Evolutionary conservation across 2,797 vertebrate species (phyloP).

Genomic region (Xerus rutilus): DNA sequence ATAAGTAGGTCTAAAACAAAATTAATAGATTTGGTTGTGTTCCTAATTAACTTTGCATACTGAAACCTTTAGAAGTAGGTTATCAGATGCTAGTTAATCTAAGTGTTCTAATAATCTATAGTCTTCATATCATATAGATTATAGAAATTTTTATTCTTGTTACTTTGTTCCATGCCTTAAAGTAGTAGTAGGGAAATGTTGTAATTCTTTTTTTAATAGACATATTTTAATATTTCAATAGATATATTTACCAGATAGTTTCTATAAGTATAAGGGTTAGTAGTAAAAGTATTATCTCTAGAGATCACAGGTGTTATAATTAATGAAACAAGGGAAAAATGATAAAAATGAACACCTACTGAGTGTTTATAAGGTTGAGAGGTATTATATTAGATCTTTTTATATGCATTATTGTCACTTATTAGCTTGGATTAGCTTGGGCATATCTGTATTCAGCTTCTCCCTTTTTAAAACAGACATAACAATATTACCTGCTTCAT

Average conservation of each 20-base stretch:
- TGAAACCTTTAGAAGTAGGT: not conserved
- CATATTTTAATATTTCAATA: not conserved
- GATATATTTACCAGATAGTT: not conserved
- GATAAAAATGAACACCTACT: conserved; percentile 10
- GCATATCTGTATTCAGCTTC: conserved; percentile 8
- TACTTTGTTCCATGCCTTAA: not conserved
- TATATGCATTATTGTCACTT: conserved; percentile 22
- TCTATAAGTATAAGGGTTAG: not conserved
- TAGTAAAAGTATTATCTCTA: not conserved
- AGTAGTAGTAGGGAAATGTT: not conserved
- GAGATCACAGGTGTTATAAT: not conserved
- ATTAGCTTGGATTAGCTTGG: conserved; percentile 1
- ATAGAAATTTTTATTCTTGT: conserved; percentile 2
- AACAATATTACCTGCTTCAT: not conserved
- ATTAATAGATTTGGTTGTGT: not conserved
- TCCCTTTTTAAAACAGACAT: conserved; percentile 36
- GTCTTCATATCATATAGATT: not conserved
- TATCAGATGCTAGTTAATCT: not conserved
- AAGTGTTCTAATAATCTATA: not conserved
- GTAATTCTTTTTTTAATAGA: not conserved
- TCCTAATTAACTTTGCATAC: not conserved
- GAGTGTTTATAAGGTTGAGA: conserved; percentile 45
- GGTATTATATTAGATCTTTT: not conserved
- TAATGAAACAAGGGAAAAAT: conserved; percentile 46
- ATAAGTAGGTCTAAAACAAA: conserved; percentile 35